These are phyloP conservation scores for Margaritifera margaritifera DNA, from an alignment of 2,888 invertebrate species.

Conservation along the genomic window DNA sequence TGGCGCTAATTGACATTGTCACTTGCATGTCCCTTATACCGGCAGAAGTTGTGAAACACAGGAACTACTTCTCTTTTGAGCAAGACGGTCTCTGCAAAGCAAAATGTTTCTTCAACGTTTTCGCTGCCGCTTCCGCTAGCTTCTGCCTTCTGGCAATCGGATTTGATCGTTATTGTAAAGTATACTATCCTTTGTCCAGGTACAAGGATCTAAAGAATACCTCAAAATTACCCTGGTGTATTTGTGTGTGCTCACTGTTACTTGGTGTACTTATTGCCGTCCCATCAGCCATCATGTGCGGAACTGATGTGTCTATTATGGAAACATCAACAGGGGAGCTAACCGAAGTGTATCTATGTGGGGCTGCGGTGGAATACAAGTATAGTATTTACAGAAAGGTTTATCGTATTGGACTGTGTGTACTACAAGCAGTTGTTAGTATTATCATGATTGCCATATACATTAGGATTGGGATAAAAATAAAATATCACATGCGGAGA, in stretches of 20 bases:
- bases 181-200: conserved; percentile 25
- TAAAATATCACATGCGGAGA: no score
- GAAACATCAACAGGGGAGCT: conserved; percentile 7
- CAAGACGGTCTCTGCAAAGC: conserved; percentile 26
- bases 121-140: conserved; percentile 30
- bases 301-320: conserved; percentile 16
- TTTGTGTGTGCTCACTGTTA: conserved; percentile 20
- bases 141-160: conserved; percentile 29
- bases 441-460: conserved; percentile 26
- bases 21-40: conserved; percentile 33
- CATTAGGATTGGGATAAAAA: conserved; percentile 19
- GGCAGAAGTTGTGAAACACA: conserved; percentile 34
- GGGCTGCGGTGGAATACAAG: conserved; percentile 22
- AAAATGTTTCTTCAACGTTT: conserved; percentile 38
- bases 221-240: conserved; percentile 16
- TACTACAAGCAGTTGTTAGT: conserved; percentile 15
- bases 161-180: conserved; percentile 30
- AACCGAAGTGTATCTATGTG: conserved; percentile 23
- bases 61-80: conserved; percentile 31
- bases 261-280: conserved; percentile 25
- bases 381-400: conserved; percentile 8
- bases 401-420: conserved; percentile 19
- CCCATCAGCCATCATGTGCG: conserved; percentile 32
- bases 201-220: conserved; percentile 22
- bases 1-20: conserved; percentile 29